These are phyloP conservation scores for Epirrita christyi DNA, from an alignment of 2,888 invertebrate genomes.

Conservation along the genomic window DNA sequence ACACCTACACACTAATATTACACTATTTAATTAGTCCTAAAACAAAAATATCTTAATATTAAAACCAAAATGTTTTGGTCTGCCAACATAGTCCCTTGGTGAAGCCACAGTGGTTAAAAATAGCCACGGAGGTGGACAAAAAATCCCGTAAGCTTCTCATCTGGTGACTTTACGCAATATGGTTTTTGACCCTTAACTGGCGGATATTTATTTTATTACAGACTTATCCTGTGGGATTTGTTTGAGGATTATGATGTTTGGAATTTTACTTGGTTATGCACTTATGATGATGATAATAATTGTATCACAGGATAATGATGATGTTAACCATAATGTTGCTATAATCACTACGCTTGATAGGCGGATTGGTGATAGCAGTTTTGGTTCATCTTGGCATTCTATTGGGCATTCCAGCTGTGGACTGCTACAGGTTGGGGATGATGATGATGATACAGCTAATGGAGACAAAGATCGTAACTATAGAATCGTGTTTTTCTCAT, in stretches of 20 bases:
- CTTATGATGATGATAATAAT: no score
- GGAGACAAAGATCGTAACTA: no score
- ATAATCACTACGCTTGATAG: no score
- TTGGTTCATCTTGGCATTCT: no score
- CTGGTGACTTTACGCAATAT: constrained; percentile 80
- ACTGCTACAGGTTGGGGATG: no score
- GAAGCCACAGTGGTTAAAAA: constrained; percentile 70
- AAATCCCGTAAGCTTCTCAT: constrained; percentile 65
- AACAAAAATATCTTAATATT: neutral
- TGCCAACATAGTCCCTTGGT: constrained; percentile 25
- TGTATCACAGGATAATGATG: no score
- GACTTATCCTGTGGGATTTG: constrained; percentile 70
- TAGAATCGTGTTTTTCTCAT: no score
- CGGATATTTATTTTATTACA: constrained; percentile 80
- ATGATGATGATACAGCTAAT: no score
- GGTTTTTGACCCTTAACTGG: constrained; percentile 79
- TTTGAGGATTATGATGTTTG: constrained; percentile 41
- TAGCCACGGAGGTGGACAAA: constrained; percentile 73
- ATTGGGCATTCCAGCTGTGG: no score
- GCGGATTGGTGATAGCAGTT: no score
- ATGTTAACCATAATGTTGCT: no score
- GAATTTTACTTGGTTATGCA: constrained; percentile 1
- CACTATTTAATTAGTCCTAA: neutral
- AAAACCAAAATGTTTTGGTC: constrained; percentile 8
- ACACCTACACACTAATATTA: neutral